Base-by-base conservation (phyloP, 2,888 invertebrate species). In the Nysson spinosus region DNA sequence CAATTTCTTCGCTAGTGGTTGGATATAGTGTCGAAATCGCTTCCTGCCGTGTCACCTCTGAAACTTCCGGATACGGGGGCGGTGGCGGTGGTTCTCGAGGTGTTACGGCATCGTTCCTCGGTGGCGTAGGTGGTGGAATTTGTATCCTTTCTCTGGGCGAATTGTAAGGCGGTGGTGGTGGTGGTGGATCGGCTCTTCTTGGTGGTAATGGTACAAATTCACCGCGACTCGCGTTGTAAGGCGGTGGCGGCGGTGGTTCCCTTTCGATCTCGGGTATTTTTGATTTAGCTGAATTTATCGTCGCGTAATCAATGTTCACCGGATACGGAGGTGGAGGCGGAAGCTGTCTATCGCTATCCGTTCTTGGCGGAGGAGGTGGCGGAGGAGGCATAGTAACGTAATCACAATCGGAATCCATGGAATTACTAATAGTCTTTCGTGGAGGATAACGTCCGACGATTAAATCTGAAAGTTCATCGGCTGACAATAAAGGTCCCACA, bases 351-450 rank as follows among this genome's bases (percentile, higher is more conserved):
- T 89, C 87, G 82, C 93, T 93, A 79, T 93, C 93, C 1, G 91
- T 91, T 73, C 94, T 89, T 50, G 92, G 91, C 0, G 73, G 73
- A 37, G 93, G 92, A 2, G 92, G 91, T 11, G 94, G 93, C 1
- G 92, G 72, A 83, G 88, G 85, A 83, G 88, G 85, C 81, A 95
- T 88, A 62, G 95, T 94, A 1, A 96, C 96, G 83, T 96, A 96
- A 85, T 96, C 96, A 20, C 95, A 95, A 79, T 96, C 95, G 0
- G 96, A 96, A 84, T 96, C 95, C 79, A 96, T 90, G 0, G 95
- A 95, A 73, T 93, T 92, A 78, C 95, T 95, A 32, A 96, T 94
- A 0, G 95, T 94, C 81, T 94, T 94, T 16, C 92, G 88, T 0
- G 91, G 91, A 1, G 93, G 95, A 88, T 95, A 95, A 56, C 94